Base-by-base conservation (phyloP, 1,140 invertebrate genomes). In the Oscheius sp. region DNA sequence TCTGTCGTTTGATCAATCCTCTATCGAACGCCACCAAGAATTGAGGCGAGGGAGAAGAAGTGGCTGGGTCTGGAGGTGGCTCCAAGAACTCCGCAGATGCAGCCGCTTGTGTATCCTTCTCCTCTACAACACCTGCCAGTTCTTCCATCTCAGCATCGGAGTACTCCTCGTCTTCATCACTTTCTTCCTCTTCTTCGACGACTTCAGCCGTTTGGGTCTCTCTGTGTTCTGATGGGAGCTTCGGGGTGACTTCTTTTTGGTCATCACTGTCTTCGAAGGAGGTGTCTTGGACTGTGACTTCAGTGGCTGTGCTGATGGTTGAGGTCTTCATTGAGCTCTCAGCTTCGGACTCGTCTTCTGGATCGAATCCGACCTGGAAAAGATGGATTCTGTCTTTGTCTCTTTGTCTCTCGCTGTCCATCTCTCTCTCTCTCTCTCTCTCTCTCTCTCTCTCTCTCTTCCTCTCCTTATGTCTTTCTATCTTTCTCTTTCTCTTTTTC, bases 91-190 rank as follows among this genome's bases (percentile, higher is more conserved):
- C 58, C 63, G 31, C 26, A 23, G 29, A 35, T 29, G 35, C 42
- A 58, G 34, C 28, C n/a, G 15, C 26, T 64, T 62, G 42, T 18
- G 34, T 15, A 34, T 62, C 10, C 1, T 63, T 63, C 58, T 71
- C 35, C 46, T 80, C 80, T 32, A 83, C 82, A n/a, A 62, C 81
- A 35, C 84, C 80, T 26, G 82, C 82, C 49, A 83, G 63, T 73
- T 83, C 82, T 42, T 83, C 82, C 69, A 83, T 81, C 55, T 83
- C 82, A 61, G 73, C 69, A 38, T 84, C 83, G 64, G 63, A 79
- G 62, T 83, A 82, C 49, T 83, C 82, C 23, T 82, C 82, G 29
- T 77, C 76, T 45, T 73, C 76, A 35, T 72, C 69, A 35, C 42
- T 49, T n/a, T 68, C 79, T 49, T 79, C 79, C 32, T 73, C 77